Percentiles rank a stretch among this genome's conserved stretches.
These are phyloP conservation scores for Mustela lutreola DNA, from an alignment of 2,113 vertebrate genomes.

Conservation along the genomic window DNA sequence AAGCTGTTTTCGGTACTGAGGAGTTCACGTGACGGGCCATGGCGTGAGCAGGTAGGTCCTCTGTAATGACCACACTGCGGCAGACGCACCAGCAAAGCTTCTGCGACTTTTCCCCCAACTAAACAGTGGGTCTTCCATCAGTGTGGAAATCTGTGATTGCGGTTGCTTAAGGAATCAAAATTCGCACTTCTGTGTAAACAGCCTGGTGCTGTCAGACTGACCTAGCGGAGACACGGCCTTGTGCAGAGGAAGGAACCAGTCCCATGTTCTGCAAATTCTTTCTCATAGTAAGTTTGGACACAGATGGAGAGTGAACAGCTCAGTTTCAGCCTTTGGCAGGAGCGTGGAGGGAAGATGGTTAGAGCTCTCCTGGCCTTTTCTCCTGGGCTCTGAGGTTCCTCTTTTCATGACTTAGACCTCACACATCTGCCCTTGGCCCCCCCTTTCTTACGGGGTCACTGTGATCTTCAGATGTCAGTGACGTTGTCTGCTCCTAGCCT, in stretches of 20 bases:
- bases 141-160: background rate
- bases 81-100: background rate
- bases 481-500: background rate
- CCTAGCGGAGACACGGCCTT: background rate
- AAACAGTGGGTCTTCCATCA: background rate
- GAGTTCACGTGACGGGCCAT: background rate
- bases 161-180: background rate
- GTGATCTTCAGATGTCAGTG: background rate
- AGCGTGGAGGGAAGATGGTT: accelerated
- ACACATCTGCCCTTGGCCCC: background rate
- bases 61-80: background rate
- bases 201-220: background rate
- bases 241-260: background rate
- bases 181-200: no score
- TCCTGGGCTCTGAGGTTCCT: background rate
- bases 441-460: background rate
- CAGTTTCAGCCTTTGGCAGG: background rate
- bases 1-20: background rate
- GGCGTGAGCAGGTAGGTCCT: background rate
- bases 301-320: background rate
- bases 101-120: background rate
- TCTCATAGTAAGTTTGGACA: background rate
- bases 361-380: background rate
- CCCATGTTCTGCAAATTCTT: background rate
- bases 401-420: background rate